Base-by-base conservation (phyloP, 2,113 vertebrate genomes). In the Trematocara macrostoma region DNA sequence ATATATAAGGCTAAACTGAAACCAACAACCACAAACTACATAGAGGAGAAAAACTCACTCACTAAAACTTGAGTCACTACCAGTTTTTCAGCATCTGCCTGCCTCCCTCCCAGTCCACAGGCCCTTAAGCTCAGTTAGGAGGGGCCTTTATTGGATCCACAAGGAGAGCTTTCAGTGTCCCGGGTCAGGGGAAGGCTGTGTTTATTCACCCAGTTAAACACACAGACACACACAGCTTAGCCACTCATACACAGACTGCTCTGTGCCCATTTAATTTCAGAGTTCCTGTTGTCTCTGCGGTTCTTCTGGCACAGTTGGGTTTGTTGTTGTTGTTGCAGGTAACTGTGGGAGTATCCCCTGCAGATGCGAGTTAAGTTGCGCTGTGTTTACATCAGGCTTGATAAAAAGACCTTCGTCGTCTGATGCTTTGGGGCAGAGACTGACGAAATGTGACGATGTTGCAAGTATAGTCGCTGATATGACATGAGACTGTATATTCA, bases 161-260 rank as follows among this genome's bases (percentile, higher is more conserved):
- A 94, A 91, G 85, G 82, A 82, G 31, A 69, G 86, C 86, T 83
- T 94, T 94, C 83, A 91, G 71, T 15, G 47, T 26, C 26, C 53
- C 11, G 64, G 94, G 94, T 94, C 92, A 94, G 85, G 64, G 47
- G 69, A 85, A 91, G 92, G 89, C 90, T 90, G 78, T 85, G 89
- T 93, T 92, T 91, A 91, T 91, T 93, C 87, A 85, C 81, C 79
- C 79, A 35, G 85, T 92, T 84, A 55, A 78, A 85, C 80, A 76
- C 84, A 82, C 55, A 88, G 87, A 88, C 64, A 57, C 81, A 45
- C 83, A 55, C 35, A 20, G 84, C 61, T 69, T 57, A 59, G 51
- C 74, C 53, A 10, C 52, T 61, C 53, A 59, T 69, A 91, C 81
- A 91, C 74, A 57, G 64, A 10, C 80, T 84, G 49, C 74, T 82